Evolutionary conservation across 2,113 vertebrate genomes (phyloP).

Genomic region (Phrynocephalus versicolor): DNA sequence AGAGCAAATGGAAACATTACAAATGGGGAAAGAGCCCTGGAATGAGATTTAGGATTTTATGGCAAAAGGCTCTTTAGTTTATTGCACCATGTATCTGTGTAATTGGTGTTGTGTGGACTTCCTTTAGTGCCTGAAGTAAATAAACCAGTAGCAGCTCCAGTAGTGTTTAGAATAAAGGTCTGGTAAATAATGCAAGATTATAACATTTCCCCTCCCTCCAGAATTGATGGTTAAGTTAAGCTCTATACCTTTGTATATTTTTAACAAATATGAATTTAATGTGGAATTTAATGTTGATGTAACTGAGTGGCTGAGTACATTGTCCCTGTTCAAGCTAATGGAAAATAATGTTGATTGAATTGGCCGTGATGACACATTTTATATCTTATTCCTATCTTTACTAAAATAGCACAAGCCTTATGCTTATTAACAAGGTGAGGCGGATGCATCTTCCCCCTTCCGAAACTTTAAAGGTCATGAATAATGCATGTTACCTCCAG

Average conservation of each 20-base stretch:
- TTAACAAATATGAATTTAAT: background rate
- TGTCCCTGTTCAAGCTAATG: background rate
- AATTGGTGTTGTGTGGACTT: background rate
- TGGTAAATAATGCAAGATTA: background rate
- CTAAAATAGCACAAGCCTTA: background rate
- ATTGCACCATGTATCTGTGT: background rate
- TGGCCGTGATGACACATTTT: background rate
- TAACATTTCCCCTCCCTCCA: background rate
- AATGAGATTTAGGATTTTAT: background rate
- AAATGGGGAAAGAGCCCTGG: no score
- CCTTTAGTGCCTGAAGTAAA: background rate
- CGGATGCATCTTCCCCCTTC: background rate
- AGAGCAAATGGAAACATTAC: background rate
- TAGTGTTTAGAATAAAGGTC: background rate
- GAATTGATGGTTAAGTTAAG: background rate
- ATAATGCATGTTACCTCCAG: background rate
- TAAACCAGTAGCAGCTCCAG: background rate
- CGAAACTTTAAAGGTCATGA: background rate
- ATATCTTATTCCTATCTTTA: background rate
- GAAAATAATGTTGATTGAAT: background rate
- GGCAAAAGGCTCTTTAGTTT: background rate
- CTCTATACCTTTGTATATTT: background rate
- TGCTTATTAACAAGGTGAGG: background rate
- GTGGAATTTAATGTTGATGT: background rate
- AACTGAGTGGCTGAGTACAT: background rate